Percentiles rank a stretch among this genome's conserved stretches.
phyloP scores from a whole-genome alignment of 2,888 invertebrate genomes.

The Zootermopsis nevadensis region DNA sequence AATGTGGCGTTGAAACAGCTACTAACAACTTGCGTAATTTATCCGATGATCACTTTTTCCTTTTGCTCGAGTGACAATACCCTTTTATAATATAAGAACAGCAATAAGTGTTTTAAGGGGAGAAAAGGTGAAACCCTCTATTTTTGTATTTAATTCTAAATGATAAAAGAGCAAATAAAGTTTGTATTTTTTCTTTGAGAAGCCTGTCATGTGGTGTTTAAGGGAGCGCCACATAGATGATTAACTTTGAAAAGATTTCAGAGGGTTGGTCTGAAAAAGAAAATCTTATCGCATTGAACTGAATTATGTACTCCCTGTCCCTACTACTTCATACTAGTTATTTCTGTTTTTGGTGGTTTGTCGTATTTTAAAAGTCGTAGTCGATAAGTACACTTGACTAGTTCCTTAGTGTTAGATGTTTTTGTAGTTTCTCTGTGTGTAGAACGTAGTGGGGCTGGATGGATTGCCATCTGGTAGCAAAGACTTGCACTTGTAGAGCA shows the following conservation, averaged over 20 bases:
- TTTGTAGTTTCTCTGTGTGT: conserved; percentile 55
- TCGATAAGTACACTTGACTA: conserved; percentile 55
- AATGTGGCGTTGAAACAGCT: conserved; percentile 11
- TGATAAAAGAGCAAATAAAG: conserved; percentile 55
- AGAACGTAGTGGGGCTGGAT: conserved; percentile 54
- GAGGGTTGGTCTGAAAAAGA: conserved; percentile 54
- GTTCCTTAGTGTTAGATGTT: conserved; percentile 55
- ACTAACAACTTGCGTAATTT: conserved; percentile 34
- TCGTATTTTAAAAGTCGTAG: conserved; percentile 55
- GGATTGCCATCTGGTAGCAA: conserved; percentile 55
- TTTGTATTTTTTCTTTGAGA: conserved; percentile 56
- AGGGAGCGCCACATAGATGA: conserved; percentile 51
- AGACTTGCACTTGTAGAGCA: conserved; percentile 66
- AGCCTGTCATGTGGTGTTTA: conserved; percentile 53
- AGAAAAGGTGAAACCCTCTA: conserved; percentile 66
- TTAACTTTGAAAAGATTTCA: conserved; percentile 51
- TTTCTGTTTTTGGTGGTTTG: conserved; percentile 56
- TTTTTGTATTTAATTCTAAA: conserved; percentile 65
- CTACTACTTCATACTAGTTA: conserved; percentile 55
- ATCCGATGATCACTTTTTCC: conserved; percentile 50
- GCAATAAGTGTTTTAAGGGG: conserved; percentile 63
- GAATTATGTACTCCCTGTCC: conserved; percentile 54
- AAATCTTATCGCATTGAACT: conserved; percentile 47
- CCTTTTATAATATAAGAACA: conserved; percentile 61
- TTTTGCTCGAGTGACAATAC: conserved; percentile 58